Conservation (phyloP, 2,888 invertebrate genomes). For the Nemoura dubitans region DNA sequence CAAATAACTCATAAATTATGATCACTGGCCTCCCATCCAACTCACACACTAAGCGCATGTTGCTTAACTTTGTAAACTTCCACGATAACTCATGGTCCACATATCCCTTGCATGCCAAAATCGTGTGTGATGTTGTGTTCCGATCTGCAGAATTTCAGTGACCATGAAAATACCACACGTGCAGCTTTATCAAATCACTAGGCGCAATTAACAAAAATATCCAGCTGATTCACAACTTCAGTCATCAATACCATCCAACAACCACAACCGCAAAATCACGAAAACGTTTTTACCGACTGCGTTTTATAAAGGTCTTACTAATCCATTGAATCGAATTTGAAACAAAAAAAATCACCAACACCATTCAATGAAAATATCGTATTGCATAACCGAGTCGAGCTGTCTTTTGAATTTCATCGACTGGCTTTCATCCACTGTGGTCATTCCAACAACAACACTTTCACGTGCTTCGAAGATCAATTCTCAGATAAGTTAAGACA, state of each 20-base stretch:
- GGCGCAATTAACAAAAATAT: background rate
- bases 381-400: background rate
- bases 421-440: background rate
- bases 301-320: background rate
- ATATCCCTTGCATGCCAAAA: too few species aligned
- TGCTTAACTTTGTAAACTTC: too few species aligned
- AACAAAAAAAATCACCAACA: background rate
- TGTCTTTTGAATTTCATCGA: background rate
- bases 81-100: too few species aligned
- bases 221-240: background rate
- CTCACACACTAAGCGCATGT: too few species aligned
- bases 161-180: background rate
- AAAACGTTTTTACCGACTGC: background rate
- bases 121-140: too few species aligned
- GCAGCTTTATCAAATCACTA: background rate
- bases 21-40: too few species aligned
- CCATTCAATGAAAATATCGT: background rate
- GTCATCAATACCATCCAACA: background rate
- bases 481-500: background rate
- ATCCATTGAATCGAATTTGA: background rate
- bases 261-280: background rate
- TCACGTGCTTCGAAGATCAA: background rate
- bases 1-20: too few species aligned
- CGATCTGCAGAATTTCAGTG: too few species aligned
- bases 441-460: background rate